Percentiles rank a stretch among this genome's conserved stretches.
phyloP scores from a whole-genome alignment of 1,140 invertebrate species.

The Drosophila ficusphila region DNA sequence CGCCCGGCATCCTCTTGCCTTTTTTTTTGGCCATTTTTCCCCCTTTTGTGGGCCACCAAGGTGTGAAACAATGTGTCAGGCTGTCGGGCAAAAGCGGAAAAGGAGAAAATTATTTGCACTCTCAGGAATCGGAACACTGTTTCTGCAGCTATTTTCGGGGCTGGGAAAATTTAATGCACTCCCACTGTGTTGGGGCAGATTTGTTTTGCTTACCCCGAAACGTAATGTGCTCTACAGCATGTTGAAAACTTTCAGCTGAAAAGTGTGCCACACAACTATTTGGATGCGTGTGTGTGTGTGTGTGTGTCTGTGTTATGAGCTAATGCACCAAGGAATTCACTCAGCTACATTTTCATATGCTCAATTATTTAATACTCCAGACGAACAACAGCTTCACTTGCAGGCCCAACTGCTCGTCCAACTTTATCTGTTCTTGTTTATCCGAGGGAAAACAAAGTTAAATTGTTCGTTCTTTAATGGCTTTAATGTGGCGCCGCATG shows the following conservation, averaged over 20 bases:
- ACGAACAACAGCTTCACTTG: conserved; percentile 38
- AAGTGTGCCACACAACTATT: conserved; percentile 35
- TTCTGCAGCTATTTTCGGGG: conserved; percentile 25
- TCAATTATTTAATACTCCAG: conserved; percentile 73
- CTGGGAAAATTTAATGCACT: conserved; percentile 57
- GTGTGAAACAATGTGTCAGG: conserved; percentile 67
- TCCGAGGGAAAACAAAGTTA: conserved; percentile 19
- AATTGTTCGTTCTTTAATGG: conserved; percentile 37
- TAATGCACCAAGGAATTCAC: conserved; percentile 65
- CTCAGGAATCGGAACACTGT: conserved; percentile 21
- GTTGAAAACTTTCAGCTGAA: conserved; percentile 64
- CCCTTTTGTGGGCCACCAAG: conserved; percentile 36
- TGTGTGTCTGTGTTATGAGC: conserved; percentile 17
- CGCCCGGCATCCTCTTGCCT: conserved; percentile 3
- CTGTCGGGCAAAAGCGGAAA: conserved; percentile 3
- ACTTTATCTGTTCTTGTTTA: conserved; percentile 23
- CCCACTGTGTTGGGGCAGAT: conserved; percentile 40
- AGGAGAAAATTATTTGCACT: conserved; percentile 57
- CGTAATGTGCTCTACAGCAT: conserved; percentile 73
- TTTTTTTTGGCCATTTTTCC: conserved; percentile 16
- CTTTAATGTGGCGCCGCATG: conserved; percentile 45
- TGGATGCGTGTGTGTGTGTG: no score
- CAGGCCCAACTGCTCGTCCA: conserved; percentile 5
- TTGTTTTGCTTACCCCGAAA: conserved; percentile 75
- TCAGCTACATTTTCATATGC: conserved; percentile 70